These are phyloP conservation scores for Nematostella vectensis DNA, from an alignment of 92 coral and sea anemone genomes.

Conservation along the genomic window DNA sequence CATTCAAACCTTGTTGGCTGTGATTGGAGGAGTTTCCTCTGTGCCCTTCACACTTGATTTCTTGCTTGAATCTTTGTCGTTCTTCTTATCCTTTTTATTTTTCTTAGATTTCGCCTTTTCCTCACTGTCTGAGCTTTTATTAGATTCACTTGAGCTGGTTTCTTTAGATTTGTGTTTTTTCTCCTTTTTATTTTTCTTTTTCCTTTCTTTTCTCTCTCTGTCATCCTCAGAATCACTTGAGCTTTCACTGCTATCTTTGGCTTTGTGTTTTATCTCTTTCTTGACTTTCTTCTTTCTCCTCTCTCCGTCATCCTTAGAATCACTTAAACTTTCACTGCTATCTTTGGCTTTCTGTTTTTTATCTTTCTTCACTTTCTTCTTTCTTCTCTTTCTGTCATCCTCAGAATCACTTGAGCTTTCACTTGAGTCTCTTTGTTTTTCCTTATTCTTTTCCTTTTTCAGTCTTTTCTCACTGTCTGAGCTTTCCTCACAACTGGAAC, in stretches of 20 bases:
- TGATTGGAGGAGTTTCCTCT: not conserved
- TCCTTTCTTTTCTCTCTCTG: not conserved
- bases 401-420: slow-evolving; percentile 2
- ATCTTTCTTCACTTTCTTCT: slow-evolving; percentile 2
- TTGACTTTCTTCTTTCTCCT: slow-evolving; percentile 7
- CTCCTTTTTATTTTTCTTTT: not conserved
- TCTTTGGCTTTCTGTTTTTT: not conserved
- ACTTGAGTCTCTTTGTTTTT: slow-evolving; percentile 7
- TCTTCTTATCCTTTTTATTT: slow-evolving; percentile 7
- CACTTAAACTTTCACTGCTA: not conserved
- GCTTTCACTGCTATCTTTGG: not conserved
- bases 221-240: not conserved
- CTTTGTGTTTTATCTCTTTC: slow-evolving; percentile 4
- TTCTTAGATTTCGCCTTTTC: slow-evolving; percentile 11
- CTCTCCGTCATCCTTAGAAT: not conserved
- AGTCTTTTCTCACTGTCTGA: not conserved
- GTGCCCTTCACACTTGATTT: not conserved
- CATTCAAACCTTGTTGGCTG: too few species aligned
- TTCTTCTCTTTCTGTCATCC: not conserved
- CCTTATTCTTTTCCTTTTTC: slow-evolving; percentile 4
- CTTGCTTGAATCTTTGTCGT: not conserved
- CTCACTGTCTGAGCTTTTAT: slow-evolving; percentile 2
- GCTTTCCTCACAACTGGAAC: not conserved
- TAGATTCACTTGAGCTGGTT: slow-evolving; percentile 5
- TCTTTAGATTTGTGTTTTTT: not conserved